Percentiles rank a stretch among this genome's conserved stretches.
Conservation (phyloP, 2,888 invertebrate genomes). For the Alloplasta piceator region DNA sequence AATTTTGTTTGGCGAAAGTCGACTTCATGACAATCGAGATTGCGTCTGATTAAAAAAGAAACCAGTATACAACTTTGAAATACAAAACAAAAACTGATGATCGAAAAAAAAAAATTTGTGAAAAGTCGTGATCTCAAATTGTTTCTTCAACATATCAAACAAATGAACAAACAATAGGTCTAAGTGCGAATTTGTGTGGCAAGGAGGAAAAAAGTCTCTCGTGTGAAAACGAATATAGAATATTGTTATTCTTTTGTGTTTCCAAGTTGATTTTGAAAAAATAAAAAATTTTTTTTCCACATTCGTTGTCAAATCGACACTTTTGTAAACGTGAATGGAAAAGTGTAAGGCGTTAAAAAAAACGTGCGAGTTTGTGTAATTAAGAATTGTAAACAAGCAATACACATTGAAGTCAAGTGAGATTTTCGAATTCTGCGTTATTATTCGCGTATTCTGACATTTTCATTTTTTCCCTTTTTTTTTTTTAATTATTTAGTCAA, state of each 20-base stretch:
- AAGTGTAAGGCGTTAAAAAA: not conserved
- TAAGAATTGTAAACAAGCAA: slow-evolving; percentile 45
- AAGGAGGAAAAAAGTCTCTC: slow-evolving; percentile 49
- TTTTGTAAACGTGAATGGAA: slow-evolving; percentile 6
- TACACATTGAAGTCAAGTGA: slow-evolving; percentile 25
- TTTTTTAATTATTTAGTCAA: slow-evolving; percentile 16
- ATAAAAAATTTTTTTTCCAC: slow-evolving; percentile 3
- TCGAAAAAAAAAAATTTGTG: not conserved
- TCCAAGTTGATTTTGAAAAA: not conserved
- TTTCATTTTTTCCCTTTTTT: not conserved
- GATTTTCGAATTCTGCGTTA: slow-evolving; percentile 21
- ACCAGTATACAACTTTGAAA: not conserved
- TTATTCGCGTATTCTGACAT: not conserved
- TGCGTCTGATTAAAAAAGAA: too few relatives aligned
- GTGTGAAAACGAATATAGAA: slow-evolving; percentile 10
- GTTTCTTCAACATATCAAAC: slow-evolving; percentile 54
- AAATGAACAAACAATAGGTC: slow-evolving; percentile 33
- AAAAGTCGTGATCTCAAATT: slow-evolving; percentile 27
- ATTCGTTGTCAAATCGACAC: not conserved
- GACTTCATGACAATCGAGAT: not conserved
- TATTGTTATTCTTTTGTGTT: slow-evolving; percentile 3
- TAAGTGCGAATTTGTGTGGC: slow-evolving; percentile 29
- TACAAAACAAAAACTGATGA: not conserved
- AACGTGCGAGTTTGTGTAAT: slow-evolving; percentile 10
- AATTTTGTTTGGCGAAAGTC: slow-evolving; percentile 14